These are phyloP conservation scores for Gambusia affinis DNA, from an alignment of 2,113 vertebrate species.

Conservation along the genomic window DNA sequence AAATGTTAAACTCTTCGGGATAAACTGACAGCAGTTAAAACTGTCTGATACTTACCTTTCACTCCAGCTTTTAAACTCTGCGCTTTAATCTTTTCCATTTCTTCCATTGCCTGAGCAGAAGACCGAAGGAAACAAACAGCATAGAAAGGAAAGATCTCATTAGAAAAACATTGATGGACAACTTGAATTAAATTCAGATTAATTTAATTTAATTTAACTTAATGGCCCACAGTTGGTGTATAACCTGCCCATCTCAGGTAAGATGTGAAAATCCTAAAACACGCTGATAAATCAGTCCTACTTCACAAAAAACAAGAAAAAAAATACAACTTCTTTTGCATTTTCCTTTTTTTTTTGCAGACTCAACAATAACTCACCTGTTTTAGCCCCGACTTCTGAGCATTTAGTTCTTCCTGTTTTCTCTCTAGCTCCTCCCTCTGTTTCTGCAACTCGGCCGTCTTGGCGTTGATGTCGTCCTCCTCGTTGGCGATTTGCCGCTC, in stretches of 20 bases:
- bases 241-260: too few relatives aligned
- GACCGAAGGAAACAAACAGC: slow-evolving; percentile 6
- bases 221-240: too few relatives aligned
- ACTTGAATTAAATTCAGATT: too few relatives aligned
- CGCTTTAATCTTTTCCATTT: slow-evolving; percentile 86
- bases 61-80: slow-evolving; percentile 77
- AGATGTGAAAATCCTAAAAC: too few relatives aligned
- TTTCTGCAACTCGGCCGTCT: slow-evolving; percentile 83
- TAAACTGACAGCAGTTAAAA: not conserved
- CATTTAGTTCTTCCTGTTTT: slow-evolving; percentile 86
- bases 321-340: too few relatives aligned
- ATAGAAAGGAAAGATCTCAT: not conserved
- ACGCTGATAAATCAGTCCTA: too few relatives aligned
- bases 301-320: too few relatives aligned
- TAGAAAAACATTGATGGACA: not conserved
- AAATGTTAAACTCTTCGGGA: too few relatives aligned
- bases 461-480: slow-evolving; percentile 83
- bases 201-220: too few relatives aligned
- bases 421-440: slow-evolving; percentile 87
- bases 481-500: slow-evolving; percentile 85
- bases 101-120: slow-evolving; percentile 83
- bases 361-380: slow-evolving; percentile 76
- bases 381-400: slow-evolving; percentile 86
- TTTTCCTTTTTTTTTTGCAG: not conserved
- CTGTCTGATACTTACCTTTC: slow-evolving; percentile 66